phyloP scores from a whole-genome alignment of 30 jellyfish, hydroid and myxozoan species.

The Catostylus mosaicus region DNA sequence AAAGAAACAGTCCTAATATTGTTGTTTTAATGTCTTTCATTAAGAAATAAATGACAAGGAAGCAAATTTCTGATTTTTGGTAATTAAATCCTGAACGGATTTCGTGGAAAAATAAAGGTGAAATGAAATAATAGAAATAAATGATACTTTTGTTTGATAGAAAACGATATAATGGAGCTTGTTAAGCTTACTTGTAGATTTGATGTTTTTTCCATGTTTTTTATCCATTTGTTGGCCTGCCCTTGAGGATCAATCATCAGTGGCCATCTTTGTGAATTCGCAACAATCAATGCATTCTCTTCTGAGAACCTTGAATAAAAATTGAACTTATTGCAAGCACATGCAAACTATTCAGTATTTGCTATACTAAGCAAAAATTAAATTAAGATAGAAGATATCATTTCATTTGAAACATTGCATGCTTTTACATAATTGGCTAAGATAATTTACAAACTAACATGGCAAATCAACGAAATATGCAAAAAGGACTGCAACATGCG shows the following conservation, averaged over 20 bases:
- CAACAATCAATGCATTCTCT: slow-evolving; percentile 69
- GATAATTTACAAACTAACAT: too few species aligned
- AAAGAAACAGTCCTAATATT: too few species aligned
- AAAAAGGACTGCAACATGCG: too few species aligned
- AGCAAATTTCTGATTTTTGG: too few species aligned
- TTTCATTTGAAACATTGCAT: too few species aligned
- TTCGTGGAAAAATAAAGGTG: background rate
- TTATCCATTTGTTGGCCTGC: slow-evolving; percentile 75
- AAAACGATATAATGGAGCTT: background rate
- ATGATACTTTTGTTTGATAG: background rate
- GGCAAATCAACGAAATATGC: too few species aligned
- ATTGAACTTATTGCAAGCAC: background rate
- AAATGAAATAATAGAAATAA: background rate
- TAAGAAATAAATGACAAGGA: too few species aligned
- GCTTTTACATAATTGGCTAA: background rate
- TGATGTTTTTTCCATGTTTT: slow-evolving; percentile 61
- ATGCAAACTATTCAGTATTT: background rate
- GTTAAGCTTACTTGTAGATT: slow-evolving; percentile 39
- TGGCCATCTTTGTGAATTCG: slow-evolving; percentile 72
- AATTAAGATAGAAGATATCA: too few species aligned
- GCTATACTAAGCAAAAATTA: too few species aligned
- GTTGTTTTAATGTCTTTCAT: too few species aligned
- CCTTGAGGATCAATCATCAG: slow-evolving; percentile 78
- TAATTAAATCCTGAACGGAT: too few species aligned
- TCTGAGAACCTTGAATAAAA: slow-evolving; percentile 44